Evolutionary conservation across 2,113 vertebrate species (phyloP).

Genomic region (Pangasianodon gigas): DNA sequence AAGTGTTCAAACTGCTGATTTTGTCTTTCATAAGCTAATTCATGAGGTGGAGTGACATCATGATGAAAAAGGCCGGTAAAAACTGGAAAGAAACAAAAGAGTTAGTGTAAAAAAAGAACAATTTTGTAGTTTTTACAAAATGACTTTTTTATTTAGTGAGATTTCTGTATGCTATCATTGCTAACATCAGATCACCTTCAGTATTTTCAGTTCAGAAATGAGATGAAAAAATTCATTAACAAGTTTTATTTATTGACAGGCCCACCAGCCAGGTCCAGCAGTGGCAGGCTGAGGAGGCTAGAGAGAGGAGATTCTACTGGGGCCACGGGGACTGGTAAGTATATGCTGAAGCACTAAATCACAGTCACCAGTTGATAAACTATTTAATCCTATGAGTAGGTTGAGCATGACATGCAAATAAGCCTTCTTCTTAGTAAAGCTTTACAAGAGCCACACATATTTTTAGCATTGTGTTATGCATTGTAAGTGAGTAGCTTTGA

Average conservation of each 20-base stretch:
- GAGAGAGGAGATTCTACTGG: conserved; percentile 61
- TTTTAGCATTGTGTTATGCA: not conserved
- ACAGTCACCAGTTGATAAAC: not conserved
- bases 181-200: not conserved
- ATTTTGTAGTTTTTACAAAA: not conserved
- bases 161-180: not conserved
- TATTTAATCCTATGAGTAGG: not conserved
- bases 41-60: not conserved
- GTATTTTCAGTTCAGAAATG: not conserved
- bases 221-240: not conserved
- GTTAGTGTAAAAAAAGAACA: not conserved
- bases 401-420: not conserved
- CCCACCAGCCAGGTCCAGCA: conserved; percentile 67
- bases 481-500: not conserved
- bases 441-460: no score
- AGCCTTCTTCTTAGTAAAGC: not conserved
- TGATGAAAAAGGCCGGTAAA: not conserved
- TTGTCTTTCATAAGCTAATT: not conserved
- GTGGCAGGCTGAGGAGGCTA: conserved; percentile 64
- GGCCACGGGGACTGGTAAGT: conserved; percentile 72
- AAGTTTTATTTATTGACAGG: conserved; percentile 45
- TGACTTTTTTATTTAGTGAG: not conserved
- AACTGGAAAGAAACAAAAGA: not conserved
- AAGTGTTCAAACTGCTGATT: not conserved
- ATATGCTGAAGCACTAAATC: not conserved